Evolutionary conservation across 2,888 invertebrate species (phyloP).

Genomic region (Thecophora atra): DNA sequence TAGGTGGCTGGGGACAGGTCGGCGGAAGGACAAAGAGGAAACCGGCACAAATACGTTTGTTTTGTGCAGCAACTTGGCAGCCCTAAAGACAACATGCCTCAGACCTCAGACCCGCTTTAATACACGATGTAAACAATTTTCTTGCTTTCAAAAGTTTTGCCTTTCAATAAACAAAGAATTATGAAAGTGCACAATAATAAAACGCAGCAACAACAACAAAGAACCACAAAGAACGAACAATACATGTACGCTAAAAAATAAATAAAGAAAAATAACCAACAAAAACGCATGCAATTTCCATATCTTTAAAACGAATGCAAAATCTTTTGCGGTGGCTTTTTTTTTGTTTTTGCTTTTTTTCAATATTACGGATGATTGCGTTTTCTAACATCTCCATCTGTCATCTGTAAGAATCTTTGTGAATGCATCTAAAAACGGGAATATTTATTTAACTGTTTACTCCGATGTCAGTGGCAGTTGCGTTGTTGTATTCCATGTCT

Average conservation of each 20-base stretch:
- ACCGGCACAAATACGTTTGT: not conserved
- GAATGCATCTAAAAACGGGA: no score
- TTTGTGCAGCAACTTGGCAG: slow-evolving; percentile 5
- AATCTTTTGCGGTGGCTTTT: not conserved
- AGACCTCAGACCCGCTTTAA: not conserved
- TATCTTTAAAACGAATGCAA: not conserved
- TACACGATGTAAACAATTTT: slow-evolving; percentile 7
- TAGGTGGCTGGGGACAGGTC: not conserved
- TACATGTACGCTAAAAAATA: not conserved
- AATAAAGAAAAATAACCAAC: not conserved
- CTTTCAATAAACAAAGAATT: slow-evolving; percentile 22
- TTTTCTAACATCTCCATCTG: not conserved
- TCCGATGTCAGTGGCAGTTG: no score
- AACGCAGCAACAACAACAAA: slow-evolving; percentile 5
- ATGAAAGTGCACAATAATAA: not conserved
- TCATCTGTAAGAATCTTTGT: not conserved
- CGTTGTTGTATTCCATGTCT: no score
- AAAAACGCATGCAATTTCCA: not conserved
- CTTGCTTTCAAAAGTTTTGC: slow-evolving; percentile 19
- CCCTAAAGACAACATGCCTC: slow-evolving; percentile 2
- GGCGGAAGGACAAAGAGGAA: not conserved
- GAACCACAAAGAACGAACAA: not conserved
- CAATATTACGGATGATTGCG: no score
- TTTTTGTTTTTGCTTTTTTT: not conserved
- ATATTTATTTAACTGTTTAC: no score